Evolutionary conservation across 1,140 invertebrate species (phyloP), one percentile per base, ranked within the genome.

Genomic region (Drosophila azteca): DNA sequence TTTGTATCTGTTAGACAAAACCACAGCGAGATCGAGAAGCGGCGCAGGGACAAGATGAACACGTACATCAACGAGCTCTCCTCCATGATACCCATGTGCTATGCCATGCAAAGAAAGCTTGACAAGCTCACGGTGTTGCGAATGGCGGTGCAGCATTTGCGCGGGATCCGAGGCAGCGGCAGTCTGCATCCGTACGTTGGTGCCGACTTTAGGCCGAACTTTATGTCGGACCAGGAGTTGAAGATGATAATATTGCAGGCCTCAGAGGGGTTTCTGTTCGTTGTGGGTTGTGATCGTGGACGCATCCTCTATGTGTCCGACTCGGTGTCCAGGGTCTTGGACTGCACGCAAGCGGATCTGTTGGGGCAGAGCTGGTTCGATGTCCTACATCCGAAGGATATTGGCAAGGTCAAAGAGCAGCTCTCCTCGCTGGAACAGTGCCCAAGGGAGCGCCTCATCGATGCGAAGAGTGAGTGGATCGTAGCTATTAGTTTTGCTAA

Each of bases 1-100:
- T 54, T 43, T 57, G 62, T 49, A 69, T 39, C 91, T 92, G 1
- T 1, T 88, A 96, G 96, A 76, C 96, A 98, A 92, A 98, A 98
- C 92, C 97, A 99, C 92, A 98, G 97, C 91, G 97, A 98, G 92
- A 98, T 99, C 65, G 98, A 99, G 92, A 98, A 98, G 90, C 93
- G 97, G 1, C 93, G 98, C 3, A 93, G 98, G 15, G 97, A 99
- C 91, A 99, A 99, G 92, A 99, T 99, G 97, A 98, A 98, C 92
- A 97, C 95, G 0, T 98, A 98, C 91, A 98, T 99, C 64, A 96
- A 95, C 0, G 97, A 99, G 92, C 91, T 99, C 31, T 97, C 97
- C 29, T 94, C 95, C 2, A 96, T 99, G 94, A 95, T 99, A 7
- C 98, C 97, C 1, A 97, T 98, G 96, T 98, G 97, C 89, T 95